A percentile compares a stretch with the other conserved stretches of the same genome.
Evolutionary conservation across 2,113 vertebrate species (phyloP).

Genomic region (Clinocottus analis): DNA sequence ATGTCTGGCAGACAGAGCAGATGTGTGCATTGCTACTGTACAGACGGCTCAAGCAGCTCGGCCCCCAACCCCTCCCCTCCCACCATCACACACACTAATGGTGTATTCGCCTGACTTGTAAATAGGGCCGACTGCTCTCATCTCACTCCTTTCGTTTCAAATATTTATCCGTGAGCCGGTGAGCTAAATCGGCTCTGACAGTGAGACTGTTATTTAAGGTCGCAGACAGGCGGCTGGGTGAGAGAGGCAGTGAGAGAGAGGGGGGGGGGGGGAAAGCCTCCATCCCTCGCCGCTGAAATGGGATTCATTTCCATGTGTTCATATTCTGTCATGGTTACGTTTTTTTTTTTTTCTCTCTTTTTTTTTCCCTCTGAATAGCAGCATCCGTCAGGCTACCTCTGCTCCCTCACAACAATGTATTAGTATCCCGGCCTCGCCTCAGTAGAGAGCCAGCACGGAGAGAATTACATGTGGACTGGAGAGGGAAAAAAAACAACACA

Average conservation of each 20-base stretch:
- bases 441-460: constrained; percentile 36
- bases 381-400: constrained; percentile 71
- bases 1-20: constrained; percentile 57
- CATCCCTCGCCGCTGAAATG: constrained; percentile 72
- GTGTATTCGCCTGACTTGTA: constrained; percentile 72
- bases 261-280: constrained; percentile 19
- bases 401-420: constrained; percentile 57
- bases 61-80: background rate
- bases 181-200: constrained; percentile 83
- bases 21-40: constrained; percentile 75
- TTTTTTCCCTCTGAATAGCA: constrained; percentile 54
- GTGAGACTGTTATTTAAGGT: constrained; percentile 85
- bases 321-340: constrained; percentile 75
- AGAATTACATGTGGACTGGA: constrained; percentile 56
- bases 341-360: background rate
- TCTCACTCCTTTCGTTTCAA: constrained; percentile 83
- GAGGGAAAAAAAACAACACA: background rate
- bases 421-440: constrained; percentile 64
- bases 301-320: constrained; percentile 84
- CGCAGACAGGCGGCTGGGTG: constrained; percentile 75
- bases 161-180: constrained; percentile 81
- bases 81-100: constrained; percentile 72
- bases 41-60: constrained; percentile 40
- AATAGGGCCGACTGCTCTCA: constrained; percentile 81
- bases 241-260: constrained; percentile 19